Conservation (phyloP, 2,888 invertebrate species). For the Tinea trinotella region DNA sequence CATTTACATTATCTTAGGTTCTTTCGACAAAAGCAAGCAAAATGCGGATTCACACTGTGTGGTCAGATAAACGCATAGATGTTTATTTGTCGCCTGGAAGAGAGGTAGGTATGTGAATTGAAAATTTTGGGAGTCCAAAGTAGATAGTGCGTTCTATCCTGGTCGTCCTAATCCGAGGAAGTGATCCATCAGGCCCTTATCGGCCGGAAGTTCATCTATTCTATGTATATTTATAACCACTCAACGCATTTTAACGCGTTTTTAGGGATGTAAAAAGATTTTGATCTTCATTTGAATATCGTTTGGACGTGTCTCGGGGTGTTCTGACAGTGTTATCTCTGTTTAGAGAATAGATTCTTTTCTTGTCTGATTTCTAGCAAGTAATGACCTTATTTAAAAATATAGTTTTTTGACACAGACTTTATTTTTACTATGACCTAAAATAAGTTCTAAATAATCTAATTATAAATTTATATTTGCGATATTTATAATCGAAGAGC, state of each 20-base stretch:
- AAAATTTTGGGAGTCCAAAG: not conserved
- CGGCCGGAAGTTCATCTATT: slow-evolving; percentile 29
- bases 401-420: too few species aligned
- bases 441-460: too few species aligned
- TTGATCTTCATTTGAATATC: not conserved
- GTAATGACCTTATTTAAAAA: too few species aligned
- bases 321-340: not conserved
- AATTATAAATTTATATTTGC: too few species aligned
- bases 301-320: not conserved
- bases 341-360: not conserved
- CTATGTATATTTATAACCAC: slow-evolving; percentile 19
- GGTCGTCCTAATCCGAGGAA: slow-evolving; percentile 43
- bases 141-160: not conserved
- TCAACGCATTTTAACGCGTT: slow-evolving; percentile 14
- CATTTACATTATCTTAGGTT: not conserved
- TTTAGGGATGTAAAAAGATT: slow-evolving; percentile 8
- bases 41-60: not conserved
- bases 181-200: slow-evolving; percentile 64
- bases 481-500: too few species aligned
- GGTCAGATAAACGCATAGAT: not conserved
- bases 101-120: not conserved
- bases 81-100: not conserved
- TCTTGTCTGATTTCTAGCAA: too few species aligned
- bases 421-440: too few species aligned
- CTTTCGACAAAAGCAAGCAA: not conserved